A percentile compares a stretch with the other conserved stretches of the same genome.
Conservation (phyloP, 2,888 invertebrate genomes). For the Sminthurinus aureus region DNA sequence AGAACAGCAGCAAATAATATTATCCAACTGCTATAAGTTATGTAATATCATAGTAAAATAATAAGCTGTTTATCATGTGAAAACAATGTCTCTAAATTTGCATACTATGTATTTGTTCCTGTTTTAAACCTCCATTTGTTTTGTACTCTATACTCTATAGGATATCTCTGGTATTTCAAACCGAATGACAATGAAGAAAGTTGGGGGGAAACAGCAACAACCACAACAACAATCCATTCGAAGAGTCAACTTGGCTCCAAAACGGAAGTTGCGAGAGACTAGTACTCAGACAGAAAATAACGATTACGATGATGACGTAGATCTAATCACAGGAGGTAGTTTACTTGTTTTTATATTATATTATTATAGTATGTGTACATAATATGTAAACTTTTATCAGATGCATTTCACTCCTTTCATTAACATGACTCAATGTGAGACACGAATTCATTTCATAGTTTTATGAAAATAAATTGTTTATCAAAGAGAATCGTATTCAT, state of each 20-base stretch:
- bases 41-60: no score
- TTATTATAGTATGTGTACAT: background rate
- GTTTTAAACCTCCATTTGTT: no score
- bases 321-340: constrained; percentile 27
- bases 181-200: constrained; percentile 14
- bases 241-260: constrained; percentile 2
- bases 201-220: constrained; percentile 8
- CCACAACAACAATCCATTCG: no score
- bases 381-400: background rate
- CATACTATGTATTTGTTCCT: no score
- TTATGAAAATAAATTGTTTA: background rate
- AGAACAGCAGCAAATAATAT: no score
- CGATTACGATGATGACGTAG: constrained; percentile 3
- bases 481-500: background rate
- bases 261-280: constrained; percentile 17
- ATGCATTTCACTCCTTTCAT: background rate
- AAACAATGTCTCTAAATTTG: no score
- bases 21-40: no score
- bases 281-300: constrained; percentile 21
- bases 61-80: no score
- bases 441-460: background rate
- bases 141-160: background rate
- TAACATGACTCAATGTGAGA: background rate
- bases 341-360: background rate
- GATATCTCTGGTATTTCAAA: background rate